Base-by-base conservation (phyloP, 2,113 vertebrate species). In the Sterna hirundo region DNA sequence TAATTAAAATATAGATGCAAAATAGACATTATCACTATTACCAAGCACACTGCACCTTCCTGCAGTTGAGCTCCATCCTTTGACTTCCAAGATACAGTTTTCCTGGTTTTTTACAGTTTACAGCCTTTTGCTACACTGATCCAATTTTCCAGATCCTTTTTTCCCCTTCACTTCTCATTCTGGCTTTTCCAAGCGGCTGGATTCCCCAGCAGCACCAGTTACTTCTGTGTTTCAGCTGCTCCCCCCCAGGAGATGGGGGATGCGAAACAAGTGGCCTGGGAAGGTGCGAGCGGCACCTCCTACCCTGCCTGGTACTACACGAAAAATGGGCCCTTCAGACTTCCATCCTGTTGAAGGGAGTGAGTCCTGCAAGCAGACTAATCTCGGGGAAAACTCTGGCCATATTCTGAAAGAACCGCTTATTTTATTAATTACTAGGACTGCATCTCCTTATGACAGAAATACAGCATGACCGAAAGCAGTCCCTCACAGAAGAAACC, bases 41-140 rank as follows among this genome's bases (percentile, higher is more conserved):
- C 1, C 1, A 44, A 74, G 25, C 13, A 42, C 0, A 1, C 8
- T 19, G 21, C 13, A 32, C 23, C n/a, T 64, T 64, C 8, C 51
- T 76, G 0, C 7, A 36, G 16, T 6, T 36, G 22, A 84, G 5
- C 15, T 77, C 34, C 42, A 23, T 75, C 30, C 21, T 76, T 62
- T 68, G 17, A 38, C 4, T 54, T 78, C 32, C 38, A 85, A 16
- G 34, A 54, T 26, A 49, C 5, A 7, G 5, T 44, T 58, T n/a
- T n/a, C n/a, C n/a, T n/a, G n/a, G n/a, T n/a, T n/a, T n/a, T n/a
- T n/a, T n/a, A n/a, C n/a, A n/a, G n/a, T n/a, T n/a, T n/a, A n/a
- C n/a, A n/a, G 57, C 11, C 58, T 87, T 76, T 85, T 69, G 32
- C 12, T 69, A 32, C 38, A 32, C 5, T 23, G 27, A 62, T 51